phyloP scores from a whole-genome alignment of 1,140 invertebrate species.

The Triops cancriformis region DNA sequence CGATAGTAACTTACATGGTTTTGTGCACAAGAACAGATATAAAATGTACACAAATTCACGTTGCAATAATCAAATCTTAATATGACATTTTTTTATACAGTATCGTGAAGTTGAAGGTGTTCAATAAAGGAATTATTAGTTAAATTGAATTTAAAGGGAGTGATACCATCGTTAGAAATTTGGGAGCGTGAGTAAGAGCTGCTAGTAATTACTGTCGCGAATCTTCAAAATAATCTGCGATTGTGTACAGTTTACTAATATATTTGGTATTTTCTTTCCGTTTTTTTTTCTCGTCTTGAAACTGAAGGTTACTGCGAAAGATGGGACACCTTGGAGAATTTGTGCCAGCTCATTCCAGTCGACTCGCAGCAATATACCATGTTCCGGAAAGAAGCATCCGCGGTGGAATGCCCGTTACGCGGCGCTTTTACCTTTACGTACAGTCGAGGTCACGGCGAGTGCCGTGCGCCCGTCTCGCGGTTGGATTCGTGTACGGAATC shows the following conservation, averaged over 20 bases:
- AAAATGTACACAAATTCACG: too few relatives aligned
- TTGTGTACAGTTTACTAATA: neutral
- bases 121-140: too few relatives aligned
- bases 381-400: constrained; percentile 69
- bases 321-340: constrained; percentile 59
- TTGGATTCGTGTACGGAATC: constrained; percentile 76
- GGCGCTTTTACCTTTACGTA: constrained; percentile 73
- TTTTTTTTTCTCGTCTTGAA: neutral
- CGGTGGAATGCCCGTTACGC: constrained; percentile 72
- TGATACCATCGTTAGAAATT: too few relatives aligned
- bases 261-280: neutral
- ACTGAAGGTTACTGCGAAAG: constrained; percentile 64
- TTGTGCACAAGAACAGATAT: too few relatives aligned
- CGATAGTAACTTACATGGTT: too few relatives aligned
- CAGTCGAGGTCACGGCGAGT: constrained; percentile 66
- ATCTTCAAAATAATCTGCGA: neutral
- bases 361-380: constrained; percentile 79
- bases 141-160: too few relatives aligned
- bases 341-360: constrained; percentile 76
- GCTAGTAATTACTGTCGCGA: too few relatives aligned
- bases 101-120: too few relatives aligned
- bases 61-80: too few relatives aligned
- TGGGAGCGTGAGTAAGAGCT: too few relatives aligned
- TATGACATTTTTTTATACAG: too few relatives aligned
- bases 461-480: constrained; percentile 60